Percentiles rank a stretch among this genome's conserved stretches.
phyloP scores from a whole-genome alignment of 2,113 vertebrate genomes.

The Melanocharis versteri region DNA sequence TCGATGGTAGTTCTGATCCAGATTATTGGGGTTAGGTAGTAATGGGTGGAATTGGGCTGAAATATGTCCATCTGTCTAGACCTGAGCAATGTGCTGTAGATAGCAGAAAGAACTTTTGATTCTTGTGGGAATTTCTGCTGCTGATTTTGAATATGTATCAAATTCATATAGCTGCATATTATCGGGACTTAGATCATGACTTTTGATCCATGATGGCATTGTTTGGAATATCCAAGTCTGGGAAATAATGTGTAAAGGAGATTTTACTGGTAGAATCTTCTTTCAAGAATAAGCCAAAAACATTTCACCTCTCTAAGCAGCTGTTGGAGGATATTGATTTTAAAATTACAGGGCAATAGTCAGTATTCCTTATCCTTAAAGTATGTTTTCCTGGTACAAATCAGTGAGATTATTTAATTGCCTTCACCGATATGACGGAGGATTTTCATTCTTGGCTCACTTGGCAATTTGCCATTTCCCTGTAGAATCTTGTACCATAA shows the following conservation, averaged over 20 bases:
- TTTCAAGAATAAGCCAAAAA: not conserved
- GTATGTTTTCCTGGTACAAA: not conserved
- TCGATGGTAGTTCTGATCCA: not conserved
- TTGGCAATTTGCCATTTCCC: not conserved
- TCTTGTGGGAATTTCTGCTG: not conserved
- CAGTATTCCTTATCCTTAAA: not conserved
- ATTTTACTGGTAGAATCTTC: not conserved
- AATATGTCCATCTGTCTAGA: not conserved
- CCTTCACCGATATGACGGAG: not conserved
- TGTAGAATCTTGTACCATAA: not conserved
- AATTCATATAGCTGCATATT: not conserved
- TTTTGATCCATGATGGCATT: not conserved
- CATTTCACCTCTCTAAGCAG: not conserved
- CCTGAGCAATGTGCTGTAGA: not conserved
- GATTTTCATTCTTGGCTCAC: not conserved
- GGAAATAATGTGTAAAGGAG: not conserved
- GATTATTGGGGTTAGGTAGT: fast-evolving
- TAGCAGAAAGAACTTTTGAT: not conserved
- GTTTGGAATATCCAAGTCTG: not conserved
- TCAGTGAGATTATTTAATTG: not conserved
- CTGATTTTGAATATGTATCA: not conserved
- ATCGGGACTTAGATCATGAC: not conserved
- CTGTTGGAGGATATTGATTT: not conserved
- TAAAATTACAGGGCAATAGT: not conserved
- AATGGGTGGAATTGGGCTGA: not conserved